phyloP scores from a whole-genome alignment of 1,140 invertebrate genomes.

The Nomia melanderi region DNA sequence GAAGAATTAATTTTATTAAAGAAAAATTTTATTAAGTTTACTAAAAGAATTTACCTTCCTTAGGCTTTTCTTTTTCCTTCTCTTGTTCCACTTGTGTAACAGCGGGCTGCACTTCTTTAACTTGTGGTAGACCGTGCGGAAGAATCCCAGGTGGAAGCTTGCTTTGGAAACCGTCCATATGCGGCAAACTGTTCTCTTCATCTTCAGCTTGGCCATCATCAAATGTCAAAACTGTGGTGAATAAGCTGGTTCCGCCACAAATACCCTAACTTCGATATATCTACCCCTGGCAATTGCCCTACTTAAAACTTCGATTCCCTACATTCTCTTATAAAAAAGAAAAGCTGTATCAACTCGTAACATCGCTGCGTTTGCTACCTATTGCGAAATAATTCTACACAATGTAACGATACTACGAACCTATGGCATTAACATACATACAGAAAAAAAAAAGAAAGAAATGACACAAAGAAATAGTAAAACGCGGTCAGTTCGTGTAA shows the following conservation, averaged over 20 bases:
- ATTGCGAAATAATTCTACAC: conserved; percentile 1
- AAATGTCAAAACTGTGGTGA: conserved; percentile 99
- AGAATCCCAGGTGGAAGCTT: conserved; percentile 95
- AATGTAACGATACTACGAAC: conserved; percentile 21
- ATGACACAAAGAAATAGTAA: conserved; percentile 17
- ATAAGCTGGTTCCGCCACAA: conserved; percentile 85
- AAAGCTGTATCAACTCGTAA: conserved; percentile 2
- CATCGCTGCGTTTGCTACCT: conserved; percentile 7
- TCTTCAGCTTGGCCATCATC: conserved; percentile 98
- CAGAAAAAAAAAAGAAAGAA: conserved; percentile 3
- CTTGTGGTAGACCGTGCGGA: conserved; percentile 95
- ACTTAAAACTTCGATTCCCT: conserved; percentile 27
- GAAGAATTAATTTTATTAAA: no score
- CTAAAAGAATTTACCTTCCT: conserved; percentile 79
- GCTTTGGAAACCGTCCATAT: conserved; percentile 89
- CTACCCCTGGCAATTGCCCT: conserved; percentile 40
- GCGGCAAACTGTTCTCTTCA: conserved; percentile 91
- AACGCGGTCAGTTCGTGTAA: conserved; percentile 10
- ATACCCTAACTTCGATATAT: conserved; percentile 72
- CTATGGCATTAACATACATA: conserved; percentile 5
- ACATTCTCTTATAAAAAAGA: conserved; percentile 2
- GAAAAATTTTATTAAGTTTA: no score
- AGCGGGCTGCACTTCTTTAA: conserved; percentile 96
- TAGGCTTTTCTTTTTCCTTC: conserved; percentile 87
- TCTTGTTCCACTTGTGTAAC: conserved; percentile 89